Conservation (phyloP, 2,888 invertebrate genomes). For the Watsonalla cultraria region DNA sequence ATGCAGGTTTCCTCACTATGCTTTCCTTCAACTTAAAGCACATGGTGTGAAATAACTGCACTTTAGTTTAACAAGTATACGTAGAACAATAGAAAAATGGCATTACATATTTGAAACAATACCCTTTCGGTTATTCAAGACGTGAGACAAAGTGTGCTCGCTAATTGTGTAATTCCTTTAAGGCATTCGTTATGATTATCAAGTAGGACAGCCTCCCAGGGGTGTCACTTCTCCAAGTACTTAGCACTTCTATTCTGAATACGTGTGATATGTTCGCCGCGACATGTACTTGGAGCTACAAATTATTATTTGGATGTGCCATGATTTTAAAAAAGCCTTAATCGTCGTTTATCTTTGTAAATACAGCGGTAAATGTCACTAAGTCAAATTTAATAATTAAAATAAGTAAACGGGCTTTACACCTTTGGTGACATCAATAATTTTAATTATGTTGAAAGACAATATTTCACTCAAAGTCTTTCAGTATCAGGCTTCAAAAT, state of each 20-base stretch:
- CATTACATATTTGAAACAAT: no score
- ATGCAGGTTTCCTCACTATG: no score
- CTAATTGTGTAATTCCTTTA: conserved; percentile 60
- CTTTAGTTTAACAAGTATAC: no score
- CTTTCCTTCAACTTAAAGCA: no score
- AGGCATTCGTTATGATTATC: conserved; percentile 60
- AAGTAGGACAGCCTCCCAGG: conserved; percentile 42
- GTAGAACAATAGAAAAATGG: no score
- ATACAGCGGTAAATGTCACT: neutral
- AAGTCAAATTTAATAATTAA: conserved; percentile 1
- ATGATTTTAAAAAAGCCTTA: neutral
- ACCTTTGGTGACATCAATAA: no score
- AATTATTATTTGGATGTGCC: conserved; percentile 6
- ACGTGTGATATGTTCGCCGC: conserved; percentile 38
- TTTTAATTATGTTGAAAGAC: no score
- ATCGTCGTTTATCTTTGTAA: neutral
- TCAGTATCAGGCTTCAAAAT: no score
- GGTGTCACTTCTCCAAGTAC: conserved; percentile 47
- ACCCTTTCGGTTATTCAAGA: neutral
- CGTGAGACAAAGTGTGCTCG: conserved; percentile 28
- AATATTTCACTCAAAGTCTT: no score
- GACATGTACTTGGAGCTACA: conserved; percentile 19
- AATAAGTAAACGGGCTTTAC: no score
- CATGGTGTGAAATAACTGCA: no score
- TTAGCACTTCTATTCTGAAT: conserved; percentile 45